Base-by-base conservation (phyloP, 2,888 invertebrate genomes). In the Pyrgus malvae region DNA sequence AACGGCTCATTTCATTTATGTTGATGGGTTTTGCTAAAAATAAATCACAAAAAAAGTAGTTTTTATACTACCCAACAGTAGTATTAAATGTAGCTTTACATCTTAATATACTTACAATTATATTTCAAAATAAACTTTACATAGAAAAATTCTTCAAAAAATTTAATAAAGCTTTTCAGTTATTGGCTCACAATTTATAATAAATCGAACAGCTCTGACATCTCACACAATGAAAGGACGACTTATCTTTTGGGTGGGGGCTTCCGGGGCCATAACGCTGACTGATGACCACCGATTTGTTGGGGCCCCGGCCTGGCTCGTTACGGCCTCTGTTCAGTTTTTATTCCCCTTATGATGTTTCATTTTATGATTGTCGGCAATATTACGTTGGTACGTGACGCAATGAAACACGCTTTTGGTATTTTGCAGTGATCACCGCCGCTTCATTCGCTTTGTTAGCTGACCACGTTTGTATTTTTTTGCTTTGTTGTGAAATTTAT, bases 261-360 rank as follows among this genome's bases (percentile, higher is more conserved):
- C 54, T 46, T 72, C 74, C 74, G 73, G 80, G 78, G 79, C 74
- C 69, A 80, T 84, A 83, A 78, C 80, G 78, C 77, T 86, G 88
- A 89, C 72, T 83, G 86, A 89, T 89, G 86, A 76, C 82, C 83
- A 74, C 68, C 88, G 80, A 87, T 89, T 89, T 88, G 86, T 89
- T 81, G 82, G 80, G 80, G 76, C 80, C 80, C 78, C 76, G 72
- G 73, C 76, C 72, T 70, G 65, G 71, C 78, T 83, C 84, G 80
- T 85, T 84, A 80, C 75, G 73, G 72, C 70, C 75, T 85, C 84
- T 82, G 86, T 86, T 82, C 80, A 85, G 83, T 88, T 87, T 86
- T 87, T 87, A 84, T 84, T 80, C 72, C 79, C 78, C 77, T 78
- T 84, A 83, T 82, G 84, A 85, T 86, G 86, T 85, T 87, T 86